Evolutionary conservation across 2,888 invertebrate species (phyloP).

Genomic region (Drosophila bunnanda): DNA sequence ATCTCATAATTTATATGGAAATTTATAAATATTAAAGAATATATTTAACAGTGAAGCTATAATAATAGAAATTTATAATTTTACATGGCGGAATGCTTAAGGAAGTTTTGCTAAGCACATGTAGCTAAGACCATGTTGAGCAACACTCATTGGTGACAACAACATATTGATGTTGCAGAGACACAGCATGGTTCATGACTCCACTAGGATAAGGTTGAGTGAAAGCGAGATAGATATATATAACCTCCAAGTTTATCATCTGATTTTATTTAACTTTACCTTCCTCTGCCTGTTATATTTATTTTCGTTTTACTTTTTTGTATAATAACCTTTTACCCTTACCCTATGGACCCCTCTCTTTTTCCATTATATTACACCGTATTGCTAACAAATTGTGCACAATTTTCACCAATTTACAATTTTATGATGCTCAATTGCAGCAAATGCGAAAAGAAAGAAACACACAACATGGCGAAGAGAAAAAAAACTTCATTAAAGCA

Average conservation of each 20-base stretch:
- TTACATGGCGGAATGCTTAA: too few relatives aligned
- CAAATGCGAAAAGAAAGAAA: slow-evolving; percentile 23
- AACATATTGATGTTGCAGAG: too few relatives aligned
- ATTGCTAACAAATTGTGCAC: slow-evolving; percentile 65
- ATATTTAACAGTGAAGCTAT: not conserved
- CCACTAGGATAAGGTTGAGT: too few relatives aligned
- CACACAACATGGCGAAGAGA: slow-evolving; percentile 31
- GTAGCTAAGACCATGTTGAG: too few relatives aligned
- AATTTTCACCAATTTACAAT: slow-evolving; percentile 77
- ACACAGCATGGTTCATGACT: too few relatives aligned
- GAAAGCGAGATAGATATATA: too few relatives aligned
- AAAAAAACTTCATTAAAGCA: slow-evolving; percentile 75
- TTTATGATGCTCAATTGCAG: slow-evolving; percentile 62
- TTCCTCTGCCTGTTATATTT: not conserved
- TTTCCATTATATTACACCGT: slow-evolving; percentile 5
- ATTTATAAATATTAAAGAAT: not conserved
- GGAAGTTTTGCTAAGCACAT: too few relatives aligned
- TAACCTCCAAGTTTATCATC: too few relatives aligned
- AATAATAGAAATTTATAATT: too few relatives aligned
- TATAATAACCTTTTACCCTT: not conserved
- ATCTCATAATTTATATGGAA: not conserved
- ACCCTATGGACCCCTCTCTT: slow-evolving; percentile 34
- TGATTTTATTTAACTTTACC: not conserved
- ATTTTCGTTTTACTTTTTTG: not conserved
- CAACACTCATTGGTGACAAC: too few relatives aligned